phyloP scores from a whole-genome alignment of 2,888 invertebrate genomes.

The Pilophorus perplexus region DNA sequence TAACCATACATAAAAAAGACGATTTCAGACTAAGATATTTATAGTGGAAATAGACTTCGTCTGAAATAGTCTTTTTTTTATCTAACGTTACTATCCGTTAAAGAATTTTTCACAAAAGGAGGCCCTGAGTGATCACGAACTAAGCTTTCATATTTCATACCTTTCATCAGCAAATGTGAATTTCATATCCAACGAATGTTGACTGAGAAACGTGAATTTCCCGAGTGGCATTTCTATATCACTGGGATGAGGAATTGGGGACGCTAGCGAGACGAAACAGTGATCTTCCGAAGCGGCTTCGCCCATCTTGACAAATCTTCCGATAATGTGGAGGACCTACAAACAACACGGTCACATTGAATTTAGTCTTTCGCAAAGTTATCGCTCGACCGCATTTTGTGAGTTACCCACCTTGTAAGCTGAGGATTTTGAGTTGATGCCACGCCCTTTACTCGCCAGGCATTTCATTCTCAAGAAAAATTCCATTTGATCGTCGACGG shows the following conservation, averaged over 20 bases:
- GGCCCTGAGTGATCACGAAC: no score
- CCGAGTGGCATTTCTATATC: constrained; percentile 89
- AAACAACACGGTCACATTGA: constrained; percentile 50
- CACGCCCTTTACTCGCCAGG: constrained; percentile 92
- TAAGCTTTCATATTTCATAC: no score
- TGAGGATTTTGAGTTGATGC: constrained; percentile 92
- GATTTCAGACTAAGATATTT: no score
- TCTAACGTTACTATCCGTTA: no score
- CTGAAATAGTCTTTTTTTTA: no score
- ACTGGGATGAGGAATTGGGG: constrained; percentile 84
- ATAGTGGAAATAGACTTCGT: no score
- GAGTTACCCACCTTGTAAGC: constrained; percentile 90
- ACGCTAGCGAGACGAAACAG: constrained; percentile 71
- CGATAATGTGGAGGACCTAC: constrained; percentile 85
- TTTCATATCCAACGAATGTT: constrained; percentile 91
- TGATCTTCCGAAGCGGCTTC: constrained; percentile 60
- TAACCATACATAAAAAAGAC: no score
- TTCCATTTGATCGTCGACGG: constrained; percentile 56
- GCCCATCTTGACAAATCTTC: constrained; percentile 64
- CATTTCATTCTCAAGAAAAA: constrained; percentile 86
- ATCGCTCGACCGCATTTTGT: no score
- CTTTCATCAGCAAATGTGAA: constrained; percentile 92
- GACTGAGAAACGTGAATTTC: constrained; percentile 83
- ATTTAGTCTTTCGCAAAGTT: no score
- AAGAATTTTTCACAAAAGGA: no score